Evolutionary conservation across 2,888 invertebrate genomes (phyloP).

Genomic region (Myathropa florea): DNA sequence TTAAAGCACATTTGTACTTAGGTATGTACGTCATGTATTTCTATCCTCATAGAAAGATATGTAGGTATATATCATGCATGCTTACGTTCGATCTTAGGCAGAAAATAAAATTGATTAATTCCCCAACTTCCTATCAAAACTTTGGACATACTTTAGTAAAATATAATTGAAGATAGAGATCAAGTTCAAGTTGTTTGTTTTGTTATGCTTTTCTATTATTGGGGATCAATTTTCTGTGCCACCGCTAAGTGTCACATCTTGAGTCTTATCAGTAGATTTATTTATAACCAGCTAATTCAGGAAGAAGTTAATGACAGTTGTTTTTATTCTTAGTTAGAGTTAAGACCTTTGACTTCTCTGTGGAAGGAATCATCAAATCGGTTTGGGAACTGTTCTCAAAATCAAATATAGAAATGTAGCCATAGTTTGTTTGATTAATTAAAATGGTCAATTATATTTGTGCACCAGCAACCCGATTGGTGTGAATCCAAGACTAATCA

Average conservation of each 20-base stretch:
- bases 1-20: background rate
- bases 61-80: too few relatives aligned
- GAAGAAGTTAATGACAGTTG: background rate
- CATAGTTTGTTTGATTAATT: too few relatives aligned
- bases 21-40: background rate
- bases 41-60: too few relatives aligned
- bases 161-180: background rate
- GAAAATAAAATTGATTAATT: background rate
- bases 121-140: background rate
- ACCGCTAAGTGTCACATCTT: background rate
- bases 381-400: too few relatives aligned
- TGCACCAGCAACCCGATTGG: too few relatives aligned
- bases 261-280: background rate
- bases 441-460: too few relatives aligned
- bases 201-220: too few relatives aligned
- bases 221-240: background rate
- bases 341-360: too few relatives aligned
- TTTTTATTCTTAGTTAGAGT: too few relatives aligned
- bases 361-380: too few relatives aligned
- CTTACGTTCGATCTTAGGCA: background rate
- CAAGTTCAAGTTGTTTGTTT: background rate
- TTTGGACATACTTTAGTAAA: background rate
- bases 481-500: too few relatives aligned
- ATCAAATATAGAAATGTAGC: too few relatives aligned
- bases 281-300: background rate